A percentile compares a stretch with the other conserved stretches of the same genome.
phyloP scores from a whole-genome alignment of 2,797 vertebrate species.

The Sternotherus odoratus region DNA sequence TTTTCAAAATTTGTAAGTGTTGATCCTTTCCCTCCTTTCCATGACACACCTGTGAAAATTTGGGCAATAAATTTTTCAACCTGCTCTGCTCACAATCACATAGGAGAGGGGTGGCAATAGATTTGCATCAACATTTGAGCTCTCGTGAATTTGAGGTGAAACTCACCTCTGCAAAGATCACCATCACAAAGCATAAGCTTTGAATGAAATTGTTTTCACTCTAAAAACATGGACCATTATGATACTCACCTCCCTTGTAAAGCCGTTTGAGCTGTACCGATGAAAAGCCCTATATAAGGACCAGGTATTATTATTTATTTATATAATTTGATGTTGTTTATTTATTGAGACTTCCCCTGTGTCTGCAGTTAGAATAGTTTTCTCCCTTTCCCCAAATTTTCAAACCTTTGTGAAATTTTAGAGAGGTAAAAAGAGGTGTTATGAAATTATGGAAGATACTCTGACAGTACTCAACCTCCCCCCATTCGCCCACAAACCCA shows the following conservation, averaged over 20 bases:
- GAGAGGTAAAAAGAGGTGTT: background rate
- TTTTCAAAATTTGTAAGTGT: background rate
- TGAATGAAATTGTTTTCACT: background rate
- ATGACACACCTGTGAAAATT: background rate
- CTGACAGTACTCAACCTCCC: accelerated
- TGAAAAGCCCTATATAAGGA: background rate
- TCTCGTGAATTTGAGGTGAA: background rate
- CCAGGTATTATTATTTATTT: background rate
- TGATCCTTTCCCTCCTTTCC: background rate
- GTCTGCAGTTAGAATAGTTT: background rate
- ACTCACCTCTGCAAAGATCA: background rate
- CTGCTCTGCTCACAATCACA: too few species aligned
- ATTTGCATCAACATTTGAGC: background rate
- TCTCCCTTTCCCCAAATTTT: background rate
- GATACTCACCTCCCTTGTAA: background rate
- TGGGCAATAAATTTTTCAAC: background rate
- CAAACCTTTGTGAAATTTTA: background rate
- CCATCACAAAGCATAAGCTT: background rate
- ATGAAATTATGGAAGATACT: background rate
- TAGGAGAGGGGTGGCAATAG: background rate
- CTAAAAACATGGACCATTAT: background rate
- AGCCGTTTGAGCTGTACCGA: background rate
- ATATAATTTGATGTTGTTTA: background rate
- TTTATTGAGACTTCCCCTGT: background rate
- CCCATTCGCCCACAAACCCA: background rate